Percentiles rank a stretch among this genome's conserved stretches.
phyloP scores from a whole-genome alignment of 2,888 invertebrate genomes.

The Lycocerus yunnanus region DNA sequence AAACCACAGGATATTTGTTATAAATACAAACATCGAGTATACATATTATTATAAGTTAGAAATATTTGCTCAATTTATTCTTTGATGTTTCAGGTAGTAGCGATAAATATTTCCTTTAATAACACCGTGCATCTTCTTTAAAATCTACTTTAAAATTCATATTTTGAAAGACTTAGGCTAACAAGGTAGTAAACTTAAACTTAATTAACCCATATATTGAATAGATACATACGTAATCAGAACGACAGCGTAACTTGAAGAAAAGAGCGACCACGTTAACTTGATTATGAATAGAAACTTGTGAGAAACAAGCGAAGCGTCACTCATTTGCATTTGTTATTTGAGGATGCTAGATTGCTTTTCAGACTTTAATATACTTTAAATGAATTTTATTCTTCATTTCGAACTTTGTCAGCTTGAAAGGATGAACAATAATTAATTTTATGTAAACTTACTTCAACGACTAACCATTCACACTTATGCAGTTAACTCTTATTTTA shows the following conservation, averaged over 20 bases:
- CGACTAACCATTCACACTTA: background rate
- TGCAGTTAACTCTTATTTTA: conserved; percentile 3
- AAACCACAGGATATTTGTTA: too few relatives aligned
- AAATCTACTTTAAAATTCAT: background rate
- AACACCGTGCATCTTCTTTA: background rate
- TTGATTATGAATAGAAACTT: conserved; percentile 44
- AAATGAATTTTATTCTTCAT: conserved; percentile 37
- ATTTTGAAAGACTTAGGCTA: background rate
- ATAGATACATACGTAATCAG: conserved; percentile 41
- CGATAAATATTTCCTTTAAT: background rate
- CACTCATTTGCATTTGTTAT: conserved; percentile 45
- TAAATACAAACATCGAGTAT: too few relatives aligned
- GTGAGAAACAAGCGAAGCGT: conserved; percentile 41
- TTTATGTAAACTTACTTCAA: conserved; percentile 16
- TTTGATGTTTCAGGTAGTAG: background rate
- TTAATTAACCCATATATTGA: conserved; percentile 40
- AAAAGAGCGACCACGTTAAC: conserved; percentile 38
- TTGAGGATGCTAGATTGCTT: conserved; percentile 39
- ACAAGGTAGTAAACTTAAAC: conserved; percentile 34
- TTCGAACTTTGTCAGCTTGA: conserved; percentile 23
- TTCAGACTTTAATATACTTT: conserved; percentile 35
- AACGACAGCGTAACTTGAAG: conserved; percentile 29
- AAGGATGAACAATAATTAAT: conserved; percentile 24
- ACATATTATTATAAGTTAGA: too few relatives aligned
- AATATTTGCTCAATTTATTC: too few relatives aligned